These are phyloP conservation scores for Adelges cooleyi DNA, from an alignment of 1,140 invertebrate species.

Conservation along the genomic window DNA sequence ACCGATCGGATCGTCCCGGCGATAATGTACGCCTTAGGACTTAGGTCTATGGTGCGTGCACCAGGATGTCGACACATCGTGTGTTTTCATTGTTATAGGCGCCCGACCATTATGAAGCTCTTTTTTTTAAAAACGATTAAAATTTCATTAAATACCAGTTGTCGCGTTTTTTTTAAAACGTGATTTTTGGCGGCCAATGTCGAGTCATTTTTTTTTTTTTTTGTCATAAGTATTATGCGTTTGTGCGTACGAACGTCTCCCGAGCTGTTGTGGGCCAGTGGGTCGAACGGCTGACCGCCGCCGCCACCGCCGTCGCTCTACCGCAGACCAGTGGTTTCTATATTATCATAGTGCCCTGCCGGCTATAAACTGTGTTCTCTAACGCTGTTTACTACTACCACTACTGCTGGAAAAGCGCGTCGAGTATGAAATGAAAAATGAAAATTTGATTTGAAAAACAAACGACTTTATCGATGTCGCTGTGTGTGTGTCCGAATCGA, in stretches of 20 bases:
- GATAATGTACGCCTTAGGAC: too few relatives aligned
- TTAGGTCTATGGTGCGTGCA: too few relatives aligned
- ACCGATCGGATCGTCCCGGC: too few relatives aligned
- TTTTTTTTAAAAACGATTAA: not conserved
- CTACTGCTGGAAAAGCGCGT: too few relatives aligned
- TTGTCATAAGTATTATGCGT: not conserved
- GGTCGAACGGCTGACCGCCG: conserved; percentile 18
- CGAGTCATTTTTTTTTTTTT: not conserved
- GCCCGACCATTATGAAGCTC: not conserved
- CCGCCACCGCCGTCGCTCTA: not conserved
- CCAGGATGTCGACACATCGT: not conserved
- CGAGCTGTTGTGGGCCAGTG: conserved; percentile 18
- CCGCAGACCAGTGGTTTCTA: conserved; percentile 12
- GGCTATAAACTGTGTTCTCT: too few relatives aligned
- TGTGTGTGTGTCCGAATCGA: too few relatives aligned
- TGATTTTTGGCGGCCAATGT: not conserved
- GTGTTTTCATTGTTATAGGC: not conserved
- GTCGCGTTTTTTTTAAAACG: not conserved
- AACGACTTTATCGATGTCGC: too few relatives aligned
- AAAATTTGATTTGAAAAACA: too few relatives aligned
- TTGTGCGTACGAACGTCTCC: not conserved
- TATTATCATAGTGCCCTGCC: not conserved
- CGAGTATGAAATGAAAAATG: too few relatives aligned
- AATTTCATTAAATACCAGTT: not conserved
- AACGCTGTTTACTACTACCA: too few relatives aligned